Evolutionary conservation across 2,888 invertebrate genomes (phyloP), one percentile per base, ranked within the genome.

Genomic region (Zootermopsis nevadensis): DNA sequence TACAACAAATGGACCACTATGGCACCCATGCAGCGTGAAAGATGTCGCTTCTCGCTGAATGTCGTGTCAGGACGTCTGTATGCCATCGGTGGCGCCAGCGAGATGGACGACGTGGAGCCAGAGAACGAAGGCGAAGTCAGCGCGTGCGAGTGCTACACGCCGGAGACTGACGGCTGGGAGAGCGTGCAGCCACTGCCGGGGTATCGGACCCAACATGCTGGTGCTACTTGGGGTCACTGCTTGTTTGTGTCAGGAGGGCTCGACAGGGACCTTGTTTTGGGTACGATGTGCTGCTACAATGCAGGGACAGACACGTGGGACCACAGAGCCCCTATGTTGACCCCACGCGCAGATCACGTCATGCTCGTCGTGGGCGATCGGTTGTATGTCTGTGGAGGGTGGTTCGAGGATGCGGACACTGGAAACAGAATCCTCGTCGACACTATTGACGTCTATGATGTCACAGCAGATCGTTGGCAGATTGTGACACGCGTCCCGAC

Each of bases 1-100:
- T 90, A 90, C 38, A 91, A 93, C 86, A 91, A 92, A 85, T 95
- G 95, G 95, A 91, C 91, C 10, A 93, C 93, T 8, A 93, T 94
- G 87, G 92, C 94, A 4, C 93, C 94, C 22, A 92, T 94, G 91
- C 91, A 92, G 86, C 89, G 91, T 77, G 94, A 94, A 87, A 89
- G 94, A 53, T 94, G 94, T 86, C 90, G 94, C 10, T 94, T 94
- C 88, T 93, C 93, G 0, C 88, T 94, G 79, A 93, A 92, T 87
- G 93, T 93, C 0, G 90, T 93, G 60, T 89, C 88, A 24, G 88
- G 88, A 83, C 87, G 89, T 87, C 88, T 94, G 69, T 93, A 93
- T 87, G 94, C 94, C 0, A 92, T 94, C 69, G 94, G 94, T 2
- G 94, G 94, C 2, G 92, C 91, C 22, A 92, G 91, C 84, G 93